Evolutionary conservation across 2,113 vertebrate species (phyloP).

Genomic region (Xyliphius kryptos): DNA sequence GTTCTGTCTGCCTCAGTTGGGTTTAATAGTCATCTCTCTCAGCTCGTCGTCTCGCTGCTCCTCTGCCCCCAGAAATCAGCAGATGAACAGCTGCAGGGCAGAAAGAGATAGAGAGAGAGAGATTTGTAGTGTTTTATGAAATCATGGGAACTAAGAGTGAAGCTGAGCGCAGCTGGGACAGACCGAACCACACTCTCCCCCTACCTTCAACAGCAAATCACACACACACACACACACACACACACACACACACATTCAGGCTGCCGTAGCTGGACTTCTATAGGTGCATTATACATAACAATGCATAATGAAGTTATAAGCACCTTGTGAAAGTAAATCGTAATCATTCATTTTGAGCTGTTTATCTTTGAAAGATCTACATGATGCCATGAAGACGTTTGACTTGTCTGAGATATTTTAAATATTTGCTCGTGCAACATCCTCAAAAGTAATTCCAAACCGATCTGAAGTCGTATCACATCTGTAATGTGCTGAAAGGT

Average conservation of each 20-base stretch:
- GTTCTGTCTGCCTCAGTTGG: not conserved
- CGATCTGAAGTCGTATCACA: not conserved
- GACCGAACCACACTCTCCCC: constrained; percentile 2
- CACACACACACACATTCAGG: not conserved
- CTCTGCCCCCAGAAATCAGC: constrained; percentile 13
- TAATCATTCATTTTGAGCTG: too few species aligned
- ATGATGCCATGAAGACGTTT: too few species aligned
- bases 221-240: constrained; percentile 14
- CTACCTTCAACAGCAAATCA: not conserved
- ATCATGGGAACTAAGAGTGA: constrained; percentile 40
- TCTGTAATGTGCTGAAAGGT: constrained; percentile 5
- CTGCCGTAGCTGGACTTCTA: too few species aligned
- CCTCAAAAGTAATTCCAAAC: too few species aligned
- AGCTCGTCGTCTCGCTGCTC: not conserved
- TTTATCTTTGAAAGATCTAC: too few species aligned
- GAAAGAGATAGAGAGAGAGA: not conserved
- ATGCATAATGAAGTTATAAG: too few species aligned
- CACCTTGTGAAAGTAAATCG: too few species aligned
- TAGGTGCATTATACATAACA: too few species aligned
- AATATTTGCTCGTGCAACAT: too few species aligned
- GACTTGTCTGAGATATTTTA: too few species aligned
- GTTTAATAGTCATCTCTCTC: constrained; percentile 16
- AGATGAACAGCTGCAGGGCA: constrained; percentile 32
- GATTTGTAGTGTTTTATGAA: constrained; percentile 27
- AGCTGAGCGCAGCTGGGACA: constrained; percentile 23